Evolutionary conservation across 2,113 vertebrate genomes (phyloP), one percentile per base, ranked within the genome.

Genomic region (Tragelaphus strepsiceros): DNA sequence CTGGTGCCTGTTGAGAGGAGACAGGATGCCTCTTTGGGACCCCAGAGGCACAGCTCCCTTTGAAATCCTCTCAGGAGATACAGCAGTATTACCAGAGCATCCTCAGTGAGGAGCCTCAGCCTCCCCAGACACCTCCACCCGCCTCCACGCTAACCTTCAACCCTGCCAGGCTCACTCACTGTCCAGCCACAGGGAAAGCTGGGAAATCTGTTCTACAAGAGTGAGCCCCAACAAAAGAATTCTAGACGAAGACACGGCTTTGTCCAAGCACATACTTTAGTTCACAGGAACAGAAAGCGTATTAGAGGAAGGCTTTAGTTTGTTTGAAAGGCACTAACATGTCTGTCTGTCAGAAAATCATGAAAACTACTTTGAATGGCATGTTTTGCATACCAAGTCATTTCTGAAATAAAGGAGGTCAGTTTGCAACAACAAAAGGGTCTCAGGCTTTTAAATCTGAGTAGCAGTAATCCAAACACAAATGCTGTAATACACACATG

Each of bases 211-310:
- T 93, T 59, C 93, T 53, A 97, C 96, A 94, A 97, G 85, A 98
- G 90, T 85, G 97, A 98, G 91, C 95, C 96, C 84, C 96, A 97
- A 97, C 90, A 96, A 97, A 88, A 11, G 6, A 97, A 94, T 92
- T 93, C 94, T 64, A 80, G 88, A 74, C 24, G 0, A 80, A 89
- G 77, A 97, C 96, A 90, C 26, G 58, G 58, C 92, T 71, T 92
- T 97, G 97, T 98, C 96, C 94, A 98, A 98, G 97, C 32, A 49
- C 64, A 5, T 94, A 97, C 80, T 96, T 97, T 74, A 96, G 97
- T 88, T 81, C 71, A 51, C 11, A 88, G 62, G 92, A 97, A 87
- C 71, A 97, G 89, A 95, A 97, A 90, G 85, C 49, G 93, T 61
- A 81, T 58, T 74, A 97, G 64, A 94, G 28, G 59, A 96, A 95